Evolutionary conservation across 2,888 invertebrate species (phyloP).

Genomic region (Notocelia uddmanniana): DNA sequence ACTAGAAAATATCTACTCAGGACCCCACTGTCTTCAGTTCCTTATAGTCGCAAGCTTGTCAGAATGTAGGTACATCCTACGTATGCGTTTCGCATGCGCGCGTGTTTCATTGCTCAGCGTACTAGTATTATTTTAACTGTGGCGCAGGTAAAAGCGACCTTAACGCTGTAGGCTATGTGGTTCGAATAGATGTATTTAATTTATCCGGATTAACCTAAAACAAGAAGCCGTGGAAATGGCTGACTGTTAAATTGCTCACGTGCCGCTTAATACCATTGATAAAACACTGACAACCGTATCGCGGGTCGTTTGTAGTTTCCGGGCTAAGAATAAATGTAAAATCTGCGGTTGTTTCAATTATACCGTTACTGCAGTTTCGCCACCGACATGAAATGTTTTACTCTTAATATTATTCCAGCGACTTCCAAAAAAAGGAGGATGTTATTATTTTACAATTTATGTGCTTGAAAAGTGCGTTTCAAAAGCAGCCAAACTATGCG

Average conservation of each 20-base stretch:
- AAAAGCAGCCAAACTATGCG: too few relatives aligned
- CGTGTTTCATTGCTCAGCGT: too few relatives aligned
- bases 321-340: conserved; percentile 22
- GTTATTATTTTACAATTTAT: too few relatives aligned
- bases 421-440: not conserved
- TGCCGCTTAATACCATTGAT: conserved; percentile 43
- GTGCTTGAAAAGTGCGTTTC: too few relatives aligned
- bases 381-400: conserved; percentile 2
- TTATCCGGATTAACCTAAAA: conserved; percentile 54
- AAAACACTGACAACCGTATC: conserved; percentile 27
- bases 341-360: conserved; percentile 13
- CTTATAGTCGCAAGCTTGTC: too few relatives aligned
- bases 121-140: too few relatives aligned
- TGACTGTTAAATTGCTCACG: conserved; percentile 36
- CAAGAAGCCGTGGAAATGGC: conserved; percentile 53
- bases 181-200: conserved; percentile 1
- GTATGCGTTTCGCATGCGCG: too few relatives aligned
- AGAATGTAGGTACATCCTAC: too few relatives aligned
- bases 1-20: too few relatives aligned
- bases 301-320: conserved; percentile 13
- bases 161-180: conserved; percentile 3
- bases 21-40: too few relatives aligned
- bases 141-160: too few relatives aligned
- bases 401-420: not conserved
- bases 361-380: conserved; percentile 22